These are phyloP conservation scores for Argya squamiceps DNA, from an alignment of 2,797 vertebrate species.

Conservation along the genomic window DNA sequence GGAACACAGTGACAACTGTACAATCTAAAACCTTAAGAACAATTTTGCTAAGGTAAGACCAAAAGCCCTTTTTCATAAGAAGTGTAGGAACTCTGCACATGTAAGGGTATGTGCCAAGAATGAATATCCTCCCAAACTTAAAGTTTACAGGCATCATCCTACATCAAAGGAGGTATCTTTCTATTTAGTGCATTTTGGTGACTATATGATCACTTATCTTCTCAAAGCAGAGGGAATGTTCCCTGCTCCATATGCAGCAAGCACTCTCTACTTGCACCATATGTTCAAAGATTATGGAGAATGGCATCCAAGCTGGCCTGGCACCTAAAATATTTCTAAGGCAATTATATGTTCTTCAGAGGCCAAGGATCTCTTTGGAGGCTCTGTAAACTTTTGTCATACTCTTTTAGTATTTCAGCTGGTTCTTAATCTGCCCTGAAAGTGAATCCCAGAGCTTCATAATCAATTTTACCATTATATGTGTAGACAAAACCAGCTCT, in stretches of 20 bases:
- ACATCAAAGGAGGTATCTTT: background rate
- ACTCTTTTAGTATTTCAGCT: background rate
- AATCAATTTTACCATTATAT: background rate
- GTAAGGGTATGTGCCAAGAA: background rate
- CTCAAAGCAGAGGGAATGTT: background rate
- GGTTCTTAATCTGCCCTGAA: background rate
- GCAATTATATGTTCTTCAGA: background rate
- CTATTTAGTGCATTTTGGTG: background rate
- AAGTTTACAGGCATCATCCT: background rate
- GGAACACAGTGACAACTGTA: background rate
- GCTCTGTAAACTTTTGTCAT: background rate
- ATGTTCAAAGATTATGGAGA: background rate
- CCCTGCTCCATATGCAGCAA: background rate
- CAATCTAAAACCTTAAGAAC: background rate
- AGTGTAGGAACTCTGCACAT: background rate
- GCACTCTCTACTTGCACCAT: background rate
- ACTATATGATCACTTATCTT: background rate
- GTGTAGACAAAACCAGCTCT: background rate
- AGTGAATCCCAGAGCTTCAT: background rate
- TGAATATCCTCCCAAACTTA: background rate
- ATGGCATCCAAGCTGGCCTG: background rate
- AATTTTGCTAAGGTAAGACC: background rate
- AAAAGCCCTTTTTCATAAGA: background rate
- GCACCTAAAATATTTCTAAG: background rate
- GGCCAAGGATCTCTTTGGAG: background rate